Evolutionary conservation across 37 sponge, comb jelly and placozoan species (phyloP).

Genomic region (Petrosia ficiformis): DNA sequence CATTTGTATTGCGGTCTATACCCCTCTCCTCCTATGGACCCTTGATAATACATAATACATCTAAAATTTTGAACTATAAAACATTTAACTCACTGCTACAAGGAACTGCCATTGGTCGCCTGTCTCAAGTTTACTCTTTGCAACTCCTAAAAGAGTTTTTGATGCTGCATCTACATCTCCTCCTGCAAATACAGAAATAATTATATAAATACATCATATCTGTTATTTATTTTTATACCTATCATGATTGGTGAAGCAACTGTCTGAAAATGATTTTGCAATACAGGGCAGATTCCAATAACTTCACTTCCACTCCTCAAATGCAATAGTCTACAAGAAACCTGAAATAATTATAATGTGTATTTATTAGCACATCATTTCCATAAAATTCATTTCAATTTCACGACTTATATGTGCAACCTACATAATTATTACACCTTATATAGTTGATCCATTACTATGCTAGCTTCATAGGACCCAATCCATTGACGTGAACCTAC

Average conservation of each 20-base stretch:
- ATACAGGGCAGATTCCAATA: background rate
- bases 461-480: slow-evolving; percentile 79
- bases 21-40: too few species aligned
- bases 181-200: slow-evolving; percentile 9
- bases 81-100: too few species aligned
- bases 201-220: background rate
- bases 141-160: slow-evolving; percentile 51
- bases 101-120: too few species aligned
- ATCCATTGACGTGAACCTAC: slow-evolving; percentile 87
- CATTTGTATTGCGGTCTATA: too few species aligned
- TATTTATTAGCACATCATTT: slow-evolving; percentile 25
- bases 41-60: too few species aligned
- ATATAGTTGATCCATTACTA: slow-evolving; percentile 64
- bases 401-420: slow-evolving; percentile 19
- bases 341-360: slow-evolving; percentile 10
- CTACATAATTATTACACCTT: too few species aligned
- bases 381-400: slow-evolving; percentile 26
- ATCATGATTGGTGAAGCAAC: slow-evolving; percentile 93
- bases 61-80: too few species aligned
- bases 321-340: slow-evolving; percentile 49
- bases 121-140: too few species aligned
- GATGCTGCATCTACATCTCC: slow-evolving; percentile 62
- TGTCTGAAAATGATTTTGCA: slow-evolving; percentile 61
- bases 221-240: slow-evolving; percentile 34
- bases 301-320: slow-evolving; percentile 27